These are phyloP conservation scores for Pseudopipra pipra DNA, from an alignment of 2,113 vertebrate species.

Conservation along the genomic window DNA sequence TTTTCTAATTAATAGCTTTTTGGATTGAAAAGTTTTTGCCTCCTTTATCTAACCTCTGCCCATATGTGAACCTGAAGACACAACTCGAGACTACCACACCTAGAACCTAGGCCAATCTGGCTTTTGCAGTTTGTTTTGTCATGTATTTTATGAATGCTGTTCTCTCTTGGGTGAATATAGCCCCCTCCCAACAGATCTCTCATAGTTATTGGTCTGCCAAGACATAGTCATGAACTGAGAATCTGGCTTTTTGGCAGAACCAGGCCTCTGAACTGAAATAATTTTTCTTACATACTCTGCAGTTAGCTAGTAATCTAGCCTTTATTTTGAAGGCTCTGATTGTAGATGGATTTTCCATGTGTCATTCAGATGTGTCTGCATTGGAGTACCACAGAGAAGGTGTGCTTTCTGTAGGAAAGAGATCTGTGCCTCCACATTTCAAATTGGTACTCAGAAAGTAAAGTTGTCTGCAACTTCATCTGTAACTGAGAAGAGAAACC, in stretches of 20 bases:
- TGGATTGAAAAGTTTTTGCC: neutral
- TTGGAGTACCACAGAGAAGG: neutral
- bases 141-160: neutral
- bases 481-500: neutral
- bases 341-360: neutral
- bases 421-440: neutral
- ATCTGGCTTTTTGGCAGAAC: neutral
- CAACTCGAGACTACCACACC: neutral
- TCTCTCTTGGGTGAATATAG: neutral
- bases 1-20: neutral
- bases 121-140: neutral
- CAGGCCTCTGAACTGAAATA: neutral
- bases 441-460: neutral
- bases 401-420: neutral
- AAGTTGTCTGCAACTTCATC: neutral
- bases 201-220: neutral
- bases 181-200: neutral
- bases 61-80: neutral
- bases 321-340: neutral
- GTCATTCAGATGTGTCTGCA: neutral
- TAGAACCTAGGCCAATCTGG: neutral
- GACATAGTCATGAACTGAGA: neutral
- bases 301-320: neutral
- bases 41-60: neutral
- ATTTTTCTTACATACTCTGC: neutral